Base-by-base conservation (phyloP, 2,797 vertebrate species). In the Scolopax rusticola region DNA sequence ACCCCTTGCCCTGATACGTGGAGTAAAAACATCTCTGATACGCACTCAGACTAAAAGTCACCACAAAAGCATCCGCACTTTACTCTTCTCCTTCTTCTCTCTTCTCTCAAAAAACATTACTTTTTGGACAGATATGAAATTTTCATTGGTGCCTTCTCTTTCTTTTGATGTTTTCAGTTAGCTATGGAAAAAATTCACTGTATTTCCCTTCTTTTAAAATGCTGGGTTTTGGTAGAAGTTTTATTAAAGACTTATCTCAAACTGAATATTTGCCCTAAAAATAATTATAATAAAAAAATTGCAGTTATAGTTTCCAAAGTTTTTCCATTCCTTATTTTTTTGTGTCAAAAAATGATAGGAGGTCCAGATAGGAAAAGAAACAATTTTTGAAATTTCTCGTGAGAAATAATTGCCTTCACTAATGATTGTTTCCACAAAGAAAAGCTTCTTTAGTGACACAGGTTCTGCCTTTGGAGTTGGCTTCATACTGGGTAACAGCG, bases 401-500 rank as follows among this genome's bases (percentile, higher is more conserved):
- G 41, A 95, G 91, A 86, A 92, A 65, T 93, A 94, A 89, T 94
- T 83, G 84, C 85, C n/a, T 92, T 47, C 61, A 36, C 41, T 95
- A 95, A 93, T 97, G 84, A 87, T 79, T 54, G 40, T 50, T 95
- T 74, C 74, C 78, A 87, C 68, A 90, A 82, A 95, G 70, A 60
- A 94, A 96, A 85, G 77, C 83, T 91, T 91, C 83, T 82, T 94
- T 93, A 88, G 73, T 91, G 87, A 70, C 89, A 89, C 87, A 96
- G 88, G 96, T 95, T 97, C 90, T 97, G 95, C 94, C 96, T 97
- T 97, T 97, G 94, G 96, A 95, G 96, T 87, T 95, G 96, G 93
- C 94, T 89, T 90, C 94, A 96, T 25, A 95, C 93, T 95, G 96
- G 86, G 94, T 90, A 94, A 93, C 77, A 93, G 88, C 5, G 0